A percentile compares a stretch with the other conserved stretches of the same genome.
These are phyloP conservation scores for Apteryx owenii DNA, from an alignment of 2,113 vertebrate genomes.

Conservation along the genomic window DNA sequence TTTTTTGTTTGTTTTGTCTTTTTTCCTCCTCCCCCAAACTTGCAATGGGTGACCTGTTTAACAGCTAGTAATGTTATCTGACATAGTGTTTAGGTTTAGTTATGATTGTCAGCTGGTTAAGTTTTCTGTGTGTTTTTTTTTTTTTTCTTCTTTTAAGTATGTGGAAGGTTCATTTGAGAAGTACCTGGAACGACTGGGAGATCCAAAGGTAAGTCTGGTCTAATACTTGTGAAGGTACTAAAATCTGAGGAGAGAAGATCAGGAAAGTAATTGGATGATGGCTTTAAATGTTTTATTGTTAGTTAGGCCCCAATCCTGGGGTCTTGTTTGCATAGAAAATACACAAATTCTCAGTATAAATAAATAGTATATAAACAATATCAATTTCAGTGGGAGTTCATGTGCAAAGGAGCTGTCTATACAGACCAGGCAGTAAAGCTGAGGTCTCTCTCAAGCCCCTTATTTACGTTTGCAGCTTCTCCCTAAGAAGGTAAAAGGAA, in stretches of 20 bases:
- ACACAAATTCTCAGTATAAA: too few species aligned
- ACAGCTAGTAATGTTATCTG: background rate
- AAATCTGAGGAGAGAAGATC: background rate
- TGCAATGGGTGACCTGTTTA: background rate
- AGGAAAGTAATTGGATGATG: background rate
- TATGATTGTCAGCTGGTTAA: background rate
- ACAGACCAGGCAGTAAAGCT: background rate
- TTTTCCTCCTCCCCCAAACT: background rate
- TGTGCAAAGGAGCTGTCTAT: background rate
- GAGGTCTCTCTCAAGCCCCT: background rate
- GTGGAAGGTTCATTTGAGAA: conserved; percentile 98
- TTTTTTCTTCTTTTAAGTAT: conserved; percentile 81
- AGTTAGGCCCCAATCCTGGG: accelerated
- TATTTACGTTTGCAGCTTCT: background rate
- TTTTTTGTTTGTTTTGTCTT: too few species aligned
- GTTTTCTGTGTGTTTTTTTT: background rate
- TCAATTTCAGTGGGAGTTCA: background rate
- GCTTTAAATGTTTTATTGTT: background rate
- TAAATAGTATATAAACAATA: background rate
- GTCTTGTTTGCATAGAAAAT: background rate
- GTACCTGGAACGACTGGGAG: conserved; percentile 91
- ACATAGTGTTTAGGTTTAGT: background rate
- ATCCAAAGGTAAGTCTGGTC: conserved; percentile 88
- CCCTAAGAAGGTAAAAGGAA: background rate
- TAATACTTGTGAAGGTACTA: background rate